A percentile compares a stretch with the other conserved stretches of the same genome.
phyloP scores from a whole-genome alignment of 2,113 vertebrate species.

The Boulengeromyrus knoepffleri region DNA sequence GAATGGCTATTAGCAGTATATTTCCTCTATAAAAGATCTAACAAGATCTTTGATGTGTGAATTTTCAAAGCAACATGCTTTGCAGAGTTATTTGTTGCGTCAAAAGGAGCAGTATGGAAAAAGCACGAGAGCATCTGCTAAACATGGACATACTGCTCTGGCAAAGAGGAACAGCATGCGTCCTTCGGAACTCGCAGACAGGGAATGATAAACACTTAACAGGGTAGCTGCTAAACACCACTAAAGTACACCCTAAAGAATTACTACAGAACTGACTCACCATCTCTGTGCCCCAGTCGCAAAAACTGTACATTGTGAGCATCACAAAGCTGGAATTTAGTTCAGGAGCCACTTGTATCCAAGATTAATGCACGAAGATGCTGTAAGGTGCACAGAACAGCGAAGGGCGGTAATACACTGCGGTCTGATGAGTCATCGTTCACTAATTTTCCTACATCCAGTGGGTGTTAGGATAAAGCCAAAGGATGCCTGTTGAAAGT shows the following conservation, averaged over 20 bases:
- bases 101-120: not conserved
- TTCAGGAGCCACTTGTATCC: not conserved
- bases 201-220: too few relatives aligned
- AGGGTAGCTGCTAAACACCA: too few relatives aligned
- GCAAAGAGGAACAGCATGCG: not conserved
- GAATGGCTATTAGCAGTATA: not conserved
- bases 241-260: too few relatives aligned
- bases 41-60: not conserved
- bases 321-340: not conserved
- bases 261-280: not conserved
- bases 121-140: not conserved
- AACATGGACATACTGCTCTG: not conserved
- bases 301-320: not conserved
- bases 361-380: not conserved
- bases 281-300: not conserved
- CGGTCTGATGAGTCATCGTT: not conserved
- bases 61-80: not conserved
- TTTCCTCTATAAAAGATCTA: not conserved
- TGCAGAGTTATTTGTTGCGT: not conserved
- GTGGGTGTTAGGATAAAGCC: not conserved
- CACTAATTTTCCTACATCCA: not conserved
- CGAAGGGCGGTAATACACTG: not conserved
- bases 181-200: too few relatives aligned
- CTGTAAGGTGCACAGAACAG: not conserved
- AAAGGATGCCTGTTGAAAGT: not conserved